phyloP scores from a whole-genome alignment of 2,888 invertebrate genomes.

The Thyatira batis region DNA sequence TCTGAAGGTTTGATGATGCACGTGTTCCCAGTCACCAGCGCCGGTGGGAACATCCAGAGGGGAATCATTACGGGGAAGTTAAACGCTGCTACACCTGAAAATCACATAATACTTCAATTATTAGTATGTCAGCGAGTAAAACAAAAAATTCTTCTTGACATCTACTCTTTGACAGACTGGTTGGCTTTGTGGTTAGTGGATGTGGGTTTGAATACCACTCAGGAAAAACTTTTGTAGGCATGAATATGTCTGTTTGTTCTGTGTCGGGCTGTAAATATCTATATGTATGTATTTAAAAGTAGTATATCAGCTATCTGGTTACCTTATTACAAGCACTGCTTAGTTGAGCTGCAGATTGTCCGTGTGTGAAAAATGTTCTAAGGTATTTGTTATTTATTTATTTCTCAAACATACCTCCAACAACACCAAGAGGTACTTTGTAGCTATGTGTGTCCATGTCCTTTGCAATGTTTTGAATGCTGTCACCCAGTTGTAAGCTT shows the following conservation, averaged over 20 bases:
- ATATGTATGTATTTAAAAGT: no score
- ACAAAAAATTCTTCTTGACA: no score
- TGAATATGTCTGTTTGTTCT: no score
- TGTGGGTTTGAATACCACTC: no score
- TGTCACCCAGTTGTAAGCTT: conserved; percentile 95
- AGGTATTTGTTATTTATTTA: neutral
- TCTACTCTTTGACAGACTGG: no score
- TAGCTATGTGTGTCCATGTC: conserved; percentile 98
- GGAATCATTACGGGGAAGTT: conserved; percentile 99
- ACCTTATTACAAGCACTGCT: no score
- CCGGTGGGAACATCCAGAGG: conserved; percentile 95
- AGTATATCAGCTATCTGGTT: no score
- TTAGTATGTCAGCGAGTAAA: neutral
- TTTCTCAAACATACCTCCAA: conserved; percentile 85
- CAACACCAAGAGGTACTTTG: conserved; percentile 95
- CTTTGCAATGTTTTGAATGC: conserved; percentile 91
- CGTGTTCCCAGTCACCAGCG: conserved; percentile 96
- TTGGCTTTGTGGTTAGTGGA: no score
- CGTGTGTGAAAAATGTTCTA: no score
- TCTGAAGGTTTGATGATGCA: conserved; percentile 98
- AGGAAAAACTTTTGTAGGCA: no score
- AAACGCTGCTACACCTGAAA: conserved; percentile 96
- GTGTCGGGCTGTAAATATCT: no score
- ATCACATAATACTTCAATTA: conserved; percentile 2
- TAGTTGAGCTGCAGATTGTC: no score